Base-by-base conservation (phyloP, 1,140 invertebrate species). In the Bradynema listronoti region DNA sequence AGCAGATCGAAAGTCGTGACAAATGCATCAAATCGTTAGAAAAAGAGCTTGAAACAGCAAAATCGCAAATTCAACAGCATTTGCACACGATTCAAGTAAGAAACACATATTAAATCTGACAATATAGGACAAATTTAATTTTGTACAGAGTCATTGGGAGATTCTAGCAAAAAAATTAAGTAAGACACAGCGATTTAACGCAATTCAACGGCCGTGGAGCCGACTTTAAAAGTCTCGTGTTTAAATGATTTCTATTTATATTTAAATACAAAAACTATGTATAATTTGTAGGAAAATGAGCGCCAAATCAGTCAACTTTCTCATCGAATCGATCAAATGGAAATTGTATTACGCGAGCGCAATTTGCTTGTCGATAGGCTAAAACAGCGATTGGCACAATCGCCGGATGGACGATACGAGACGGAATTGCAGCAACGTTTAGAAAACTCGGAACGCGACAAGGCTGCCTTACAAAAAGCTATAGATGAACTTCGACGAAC, bases 361-460 rank as follows among this genome's bases (percentile, higher is more conserved):
- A 69, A 69, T 19, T n/a, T 36, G 9, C 61, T 72, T 36, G 14
- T 72, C 25, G 70, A 73, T 11, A 22, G 66, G 2, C 33, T 72
- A 24, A 71, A 72, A 22, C 60, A 68, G 30, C 47, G 54, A 16
- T 41, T 73, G 22, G 19, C 46, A 11, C 56, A 69, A 24, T 56
- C 58, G 24, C 61, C 65, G 22, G 50, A 36, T n/a, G 53, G 46
- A 24, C 47, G 70, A 42, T 33, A 53, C 4, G 67, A 69, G 45
- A 49, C 47, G 19, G 58, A 73, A 36, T 58, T 69, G 9, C 68
- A 68, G 33, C 61, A 50, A 39, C 63, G 42, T 24, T 33, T 72
- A 25, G 64, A 69, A 43, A 69, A 69, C 43, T 11, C 53, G 24
- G 22, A 63, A 25, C 47, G 57, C 19, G 67, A 69, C 43, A 67